Evolutionary conservation across 2,797 vertebrate species (phyloP), one percentile per base, ranked within the genome.

Genomic region (Enteromius treurensis): DNA sequence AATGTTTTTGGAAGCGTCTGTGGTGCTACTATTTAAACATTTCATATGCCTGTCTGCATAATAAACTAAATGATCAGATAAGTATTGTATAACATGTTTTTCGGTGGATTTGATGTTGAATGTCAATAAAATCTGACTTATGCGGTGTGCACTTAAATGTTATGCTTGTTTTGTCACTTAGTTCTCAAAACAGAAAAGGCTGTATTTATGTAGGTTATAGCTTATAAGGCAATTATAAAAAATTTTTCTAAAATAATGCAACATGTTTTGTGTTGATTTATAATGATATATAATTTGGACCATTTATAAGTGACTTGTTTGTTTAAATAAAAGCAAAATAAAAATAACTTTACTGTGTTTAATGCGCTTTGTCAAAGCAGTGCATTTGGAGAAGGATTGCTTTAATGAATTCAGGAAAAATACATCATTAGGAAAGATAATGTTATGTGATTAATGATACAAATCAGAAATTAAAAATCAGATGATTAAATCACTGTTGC

Each of bases 71-170:
- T 91, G 93, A 93, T 92, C 91, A 91, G 92, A 86, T 90, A 87
- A 92, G 89, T 93, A 94, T 94, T 94, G 92, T 94, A 91, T 90
- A 92, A 90, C 91, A 87, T 94, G 65, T 85, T 85, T 74, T 85
- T 74, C 64, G 90, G 90, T 93, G 89, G 88, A 88, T 89, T 94
- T 85, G 90, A 90, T 95, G 93, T 94, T 94, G 84, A 87, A 89
- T 94, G 92, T 95, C 85, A 90, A 91, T 92, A 91, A 58, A 86
- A 83, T 53, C 88, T 64, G 49, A 82, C 70, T 79, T 15, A 68
- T 70, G 15, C 19, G 23, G 34, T 0, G 1, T 82, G 51, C 15
- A 40, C 13, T 55, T n/a, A 1, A 55, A 37, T 47, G 5, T 23
- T 65, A 23, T 29, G 13, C n/a, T 73, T 40, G 26, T 26, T 6